Conservation (phyloP, 2,888 invertebrate genomes). For the Willowsia nigromaculata region DNA sequence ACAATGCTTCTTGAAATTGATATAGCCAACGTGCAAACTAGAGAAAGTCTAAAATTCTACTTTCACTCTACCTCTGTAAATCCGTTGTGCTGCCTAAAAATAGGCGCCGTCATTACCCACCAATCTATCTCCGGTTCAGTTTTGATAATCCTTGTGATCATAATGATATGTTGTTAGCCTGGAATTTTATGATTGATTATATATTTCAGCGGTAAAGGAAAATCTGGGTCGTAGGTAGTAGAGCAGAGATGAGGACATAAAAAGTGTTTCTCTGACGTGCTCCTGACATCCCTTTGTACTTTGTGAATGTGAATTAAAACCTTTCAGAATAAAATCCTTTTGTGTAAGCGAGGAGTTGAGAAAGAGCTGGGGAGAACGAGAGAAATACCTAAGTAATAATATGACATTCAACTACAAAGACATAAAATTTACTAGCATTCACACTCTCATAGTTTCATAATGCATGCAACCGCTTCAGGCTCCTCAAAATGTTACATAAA, state of each 20-base stretch:
- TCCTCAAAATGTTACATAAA: not conserved
- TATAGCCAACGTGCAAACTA: not conserved
- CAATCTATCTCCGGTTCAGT: not conserved
- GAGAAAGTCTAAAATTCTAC: too few species aligned
- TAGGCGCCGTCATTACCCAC: not conserved
- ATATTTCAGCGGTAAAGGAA: not conserved
- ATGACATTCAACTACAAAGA: slow-evolving; percentile 6
- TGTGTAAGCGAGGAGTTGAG: not conserved
- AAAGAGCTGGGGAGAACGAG: too few species aligned
- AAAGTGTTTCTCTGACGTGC: not conserved
- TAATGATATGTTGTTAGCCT: not conserved
- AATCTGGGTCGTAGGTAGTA: not conserved
- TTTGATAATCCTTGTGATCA: not conserved
- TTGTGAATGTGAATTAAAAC: not conserved
- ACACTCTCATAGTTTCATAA: not conserved
- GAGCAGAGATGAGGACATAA: not conserved
- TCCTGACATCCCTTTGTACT: not conserved
- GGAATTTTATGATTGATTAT: slow-evolving; percentile 24
- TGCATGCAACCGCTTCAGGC: not conserved
- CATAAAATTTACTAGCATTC: not conserved
- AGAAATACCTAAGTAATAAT: not conserved
- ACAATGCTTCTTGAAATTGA: not conserved
- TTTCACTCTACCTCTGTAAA: not conserved
- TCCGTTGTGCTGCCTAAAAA: too few species aligned
- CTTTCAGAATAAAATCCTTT: not conserved